These are phyloP conservation scores for Eledone cirrhosa DNA, from an alignment of 2,888 invertebrate species.

Conservation along the genomic window DNA sequence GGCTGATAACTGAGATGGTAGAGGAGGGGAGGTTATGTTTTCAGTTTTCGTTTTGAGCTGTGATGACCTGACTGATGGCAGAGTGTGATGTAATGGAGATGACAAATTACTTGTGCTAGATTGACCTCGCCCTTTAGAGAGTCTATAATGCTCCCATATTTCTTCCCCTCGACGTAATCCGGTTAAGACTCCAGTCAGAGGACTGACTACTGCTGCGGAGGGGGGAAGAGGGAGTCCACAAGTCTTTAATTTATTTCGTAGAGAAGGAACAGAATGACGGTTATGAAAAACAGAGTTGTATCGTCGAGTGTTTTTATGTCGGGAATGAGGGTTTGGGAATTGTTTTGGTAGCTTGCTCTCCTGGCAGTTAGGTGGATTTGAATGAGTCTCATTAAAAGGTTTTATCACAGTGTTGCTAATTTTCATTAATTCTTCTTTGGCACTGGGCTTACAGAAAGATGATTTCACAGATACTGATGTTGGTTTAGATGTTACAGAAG, in stretches of 20 bases:
- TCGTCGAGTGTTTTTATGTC: neutral
- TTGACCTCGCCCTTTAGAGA: conserved; percentile 10
- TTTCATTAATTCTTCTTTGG: neutral
- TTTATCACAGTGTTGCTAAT: conserved; percentile 30
- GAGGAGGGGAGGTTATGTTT: neutral
- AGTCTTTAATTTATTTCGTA: conserved; percentile 13
- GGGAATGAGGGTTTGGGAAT: neutral
- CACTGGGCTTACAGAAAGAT: neutral
- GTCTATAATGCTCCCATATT: conserved; percentile 24
- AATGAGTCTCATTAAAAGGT: conserved; percentile 11
- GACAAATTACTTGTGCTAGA: neutral
- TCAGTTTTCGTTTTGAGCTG: neutral
- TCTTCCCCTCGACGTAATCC: conserved; percentile 24
- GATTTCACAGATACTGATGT: neutral
- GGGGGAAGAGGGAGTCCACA: neutral
- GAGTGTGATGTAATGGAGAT: neutral
- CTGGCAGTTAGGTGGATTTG: neutral
- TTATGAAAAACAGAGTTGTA: neutral
- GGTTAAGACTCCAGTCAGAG: neutral
- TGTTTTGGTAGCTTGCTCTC: neutral
- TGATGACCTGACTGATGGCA: neutral
- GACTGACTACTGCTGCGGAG: neutral
- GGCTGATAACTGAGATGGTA: neutral
- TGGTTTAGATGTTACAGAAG: neutral
- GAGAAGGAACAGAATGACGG: conserved; percentile 23